These are phyloP conservation scores for Scrobipalpa atriplicella DNA, from an alignment of 2,888 invertebrate genomes.

Conservation along the genomic window DNA sequence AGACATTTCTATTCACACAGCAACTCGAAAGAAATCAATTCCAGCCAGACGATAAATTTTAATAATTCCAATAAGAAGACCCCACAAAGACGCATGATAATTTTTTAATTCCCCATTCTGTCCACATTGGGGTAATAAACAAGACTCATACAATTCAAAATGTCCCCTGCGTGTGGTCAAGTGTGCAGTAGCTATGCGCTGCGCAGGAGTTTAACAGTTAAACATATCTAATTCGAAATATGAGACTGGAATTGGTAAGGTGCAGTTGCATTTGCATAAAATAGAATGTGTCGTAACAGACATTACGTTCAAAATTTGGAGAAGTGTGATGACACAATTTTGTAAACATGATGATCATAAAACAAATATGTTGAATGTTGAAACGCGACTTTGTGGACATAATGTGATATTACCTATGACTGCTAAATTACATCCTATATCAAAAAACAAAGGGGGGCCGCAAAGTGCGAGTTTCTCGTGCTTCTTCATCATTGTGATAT, in stretches of 20 bases:
- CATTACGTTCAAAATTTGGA: background rate
- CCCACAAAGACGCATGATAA: slow-evolving; percentile 5
- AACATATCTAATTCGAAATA: slow-evolving; percentile 67
- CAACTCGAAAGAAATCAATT: background rate
- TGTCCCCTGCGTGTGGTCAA: slow-evolving; percentile 71
- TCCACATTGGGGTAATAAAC: slow-evolving; percentile 40
- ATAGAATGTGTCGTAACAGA: background rate
- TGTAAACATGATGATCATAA: background rate
- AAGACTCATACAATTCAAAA: slow-evolving; percentile 41
- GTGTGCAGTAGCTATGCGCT: slow-evolving; percentile 58
- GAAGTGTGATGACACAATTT: background rate
- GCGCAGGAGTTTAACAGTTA: slow-evolving; percentile 62
- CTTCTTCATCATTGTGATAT: too few relatives aligned
- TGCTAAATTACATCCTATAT: too few relatives aligned
- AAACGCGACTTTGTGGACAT: too few relatives aligned
- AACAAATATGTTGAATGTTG: too few relatives aligned
- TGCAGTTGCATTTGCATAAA: slow-evolving; percentile 8
- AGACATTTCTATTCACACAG: too few relatives aligned
- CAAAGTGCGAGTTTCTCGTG: too few relatives aligned
- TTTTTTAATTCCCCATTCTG: slow-evolving; percentile 20
- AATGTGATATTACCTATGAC: too few relatives aligned
- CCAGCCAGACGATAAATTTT: slow-evolving; percentile 13
- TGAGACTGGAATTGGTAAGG: slow-evolving; percentile 53
- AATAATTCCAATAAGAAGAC: slow-evolving; percentile 19
- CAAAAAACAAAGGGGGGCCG: too few relatives aligned